phyloP scores from a whole-genome alignment of 2,797 vertebrate species.

The Liasis olivaceus region DNA sequence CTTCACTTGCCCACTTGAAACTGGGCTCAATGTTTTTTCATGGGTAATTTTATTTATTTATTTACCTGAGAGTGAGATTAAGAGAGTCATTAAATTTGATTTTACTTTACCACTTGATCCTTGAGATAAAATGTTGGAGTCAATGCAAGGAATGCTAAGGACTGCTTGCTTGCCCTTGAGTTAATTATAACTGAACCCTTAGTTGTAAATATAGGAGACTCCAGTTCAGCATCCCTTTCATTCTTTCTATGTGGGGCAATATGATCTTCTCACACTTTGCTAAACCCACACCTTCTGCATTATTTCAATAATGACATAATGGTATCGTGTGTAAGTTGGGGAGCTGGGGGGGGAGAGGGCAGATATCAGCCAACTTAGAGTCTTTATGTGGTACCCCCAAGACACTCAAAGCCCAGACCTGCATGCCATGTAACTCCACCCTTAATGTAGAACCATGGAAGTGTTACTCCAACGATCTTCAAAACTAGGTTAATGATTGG shows the following conservation, averaged over 20 bases:
- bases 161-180: background rate
- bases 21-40: conserved; percentile 41
- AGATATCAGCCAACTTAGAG: background rate
- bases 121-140: background rate
- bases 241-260: background rate
- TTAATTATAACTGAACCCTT: background rate
- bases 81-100: conserved; percentile 19
- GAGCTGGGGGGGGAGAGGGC: background rate
- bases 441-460: background rate
- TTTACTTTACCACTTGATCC: conserved; percentile 4
- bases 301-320: background rate
- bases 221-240: background rate
- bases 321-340: background rate
- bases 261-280: background rate
- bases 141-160: background rate
- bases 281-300: background rate
- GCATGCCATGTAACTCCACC: background rate
- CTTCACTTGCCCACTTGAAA: conserved; percentile 52
- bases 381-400: background rate
- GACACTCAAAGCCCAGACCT: background rate
- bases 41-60: conserved; percentile 7
- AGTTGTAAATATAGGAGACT: background rate
- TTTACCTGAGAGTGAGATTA: background rate
- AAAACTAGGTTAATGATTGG: conserved; percentile 26
- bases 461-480: background rate